These are phyloP conservation scores for Aphis gossypii DNA, from an alignment of 1,140 invertebrate species.

Conservation along the genomic window DNA sequence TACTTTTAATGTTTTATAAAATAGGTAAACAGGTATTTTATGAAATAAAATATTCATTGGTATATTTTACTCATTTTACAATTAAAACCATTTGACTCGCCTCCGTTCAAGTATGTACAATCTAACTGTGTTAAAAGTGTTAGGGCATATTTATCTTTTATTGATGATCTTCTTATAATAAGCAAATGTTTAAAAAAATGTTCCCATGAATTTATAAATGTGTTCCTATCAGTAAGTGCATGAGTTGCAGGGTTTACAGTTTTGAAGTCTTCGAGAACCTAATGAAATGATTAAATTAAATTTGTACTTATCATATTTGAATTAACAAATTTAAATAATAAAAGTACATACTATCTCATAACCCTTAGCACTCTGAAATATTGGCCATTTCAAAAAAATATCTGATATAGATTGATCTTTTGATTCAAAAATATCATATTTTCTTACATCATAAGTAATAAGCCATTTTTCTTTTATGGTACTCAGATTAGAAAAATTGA, in stretches of 20 bases:
- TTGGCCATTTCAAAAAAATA: not conserved
- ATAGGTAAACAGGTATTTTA: too few species aligned
- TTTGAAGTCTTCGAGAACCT: not conserved
- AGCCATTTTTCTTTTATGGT: not conserved
- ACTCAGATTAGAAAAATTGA: not conserved
- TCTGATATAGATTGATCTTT: not conserved
- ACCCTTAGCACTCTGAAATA: not conserved
- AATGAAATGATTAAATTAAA: not conserved
- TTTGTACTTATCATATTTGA: too few species aligned
- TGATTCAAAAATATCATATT: not conserved
- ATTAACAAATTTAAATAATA: not conserved
- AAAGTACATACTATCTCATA: not conserved
- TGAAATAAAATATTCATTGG: too few species aligned
- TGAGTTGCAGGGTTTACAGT: not conserved
- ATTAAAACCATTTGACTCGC: not conserved
- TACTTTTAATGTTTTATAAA: too few species aligned
- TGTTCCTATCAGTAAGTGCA: not conserved
- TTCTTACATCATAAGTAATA: not conserved
- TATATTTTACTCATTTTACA: not conserved
- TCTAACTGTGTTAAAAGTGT: not conserved
- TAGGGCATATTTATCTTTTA: not conserved
- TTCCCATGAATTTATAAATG: not conserved
- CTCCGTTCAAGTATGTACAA: not conserved
- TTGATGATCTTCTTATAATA: not conserved
- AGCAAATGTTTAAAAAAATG: not conserved